A percentile compares a stretch with the other conserved stretches of the same genome.
These are phyloP conservation scores for Allolobophora icterica DNA, from an alignment of 2,888 invertebrate genomes.

Conservation along the genomic window DNA sequence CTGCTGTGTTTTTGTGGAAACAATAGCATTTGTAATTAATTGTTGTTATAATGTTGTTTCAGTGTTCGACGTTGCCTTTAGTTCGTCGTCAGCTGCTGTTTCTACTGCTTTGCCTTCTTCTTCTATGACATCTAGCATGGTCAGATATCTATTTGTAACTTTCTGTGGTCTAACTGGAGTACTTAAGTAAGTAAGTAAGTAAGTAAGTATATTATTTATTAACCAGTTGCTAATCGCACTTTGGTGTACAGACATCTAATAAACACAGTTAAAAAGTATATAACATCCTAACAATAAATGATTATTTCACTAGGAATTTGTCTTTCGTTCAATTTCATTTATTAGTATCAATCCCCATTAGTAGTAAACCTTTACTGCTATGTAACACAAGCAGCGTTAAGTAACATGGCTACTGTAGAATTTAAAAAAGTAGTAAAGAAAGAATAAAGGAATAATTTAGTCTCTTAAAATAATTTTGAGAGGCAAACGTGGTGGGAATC, in stretches of 20 bases:
- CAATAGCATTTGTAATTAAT: not conserved
- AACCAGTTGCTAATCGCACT: too few species aligned
- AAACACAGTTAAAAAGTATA: too few species aligned
- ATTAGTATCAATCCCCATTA: not conserved
- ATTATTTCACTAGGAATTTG: not conserved
- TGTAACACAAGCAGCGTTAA: not conserved
- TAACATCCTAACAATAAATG: too few species aligned
- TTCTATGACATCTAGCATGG: not conserved
- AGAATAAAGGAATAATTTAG: too few species aligned
- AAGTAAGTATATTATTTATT: too few species aligned
- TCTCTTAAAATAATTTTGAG: too few species aligned
- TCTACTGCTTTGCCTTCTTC: not conserved
- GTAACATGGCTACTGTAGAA: not conserved
- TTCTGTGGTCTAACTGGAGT: not conserved
- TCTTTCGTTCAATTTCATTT: not conserved
- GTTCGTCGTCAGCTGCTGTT: not conserved
- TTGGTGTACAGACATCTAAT: too few species aligned
- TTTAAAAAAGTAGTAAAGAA: too few species aligned
- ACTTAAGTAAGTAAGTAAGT: too few species aligned
- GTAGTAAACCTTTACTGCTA: not conserved
- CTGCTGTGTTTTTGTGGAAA: not conserved
- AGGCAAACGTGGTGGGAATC: too few species aligned
- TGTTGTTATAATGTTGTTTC: not conserved
- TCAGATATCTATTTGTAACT: not conserved
- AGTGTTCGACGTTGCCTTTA: conserved; percentile 10